Evolutionary conservation across 1,140 invertebrate genomes (phyloP).

Genomic region (Ectropis grisescens): DNA sequence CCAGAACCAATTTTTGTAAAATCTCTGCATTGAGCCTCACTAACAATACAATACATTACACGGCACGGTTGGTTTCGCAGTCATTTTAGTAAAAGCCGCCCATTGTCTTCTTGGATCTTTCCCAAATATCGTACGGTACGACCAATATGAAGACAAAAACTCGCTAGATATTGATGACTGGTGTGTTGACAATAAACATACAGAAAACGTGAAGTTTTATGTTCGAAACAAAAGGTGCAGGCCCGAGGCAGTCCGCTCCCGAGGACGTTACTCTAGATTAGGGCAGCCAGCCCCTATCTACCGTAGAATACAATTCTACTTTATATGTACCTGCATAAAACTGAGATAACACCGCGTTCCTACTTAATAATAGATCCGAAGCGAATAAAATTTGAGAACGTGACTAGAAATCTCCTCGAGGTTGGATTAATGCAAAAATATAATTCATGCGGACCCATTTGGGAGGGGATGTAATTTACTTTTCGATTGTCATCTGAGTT

Average conservation of each 20-base stretch:
- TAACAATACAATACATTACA: too few relatives aligned
- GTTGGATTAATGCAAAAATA: constrained; percentile 17
- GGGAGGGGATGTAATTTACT: constrained; percentile 23
- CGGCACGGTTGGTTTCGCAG: background rate
- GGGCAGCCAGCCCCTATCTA: too few relatives aligned
- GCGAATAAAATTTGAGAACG: constrained; percentile 8
- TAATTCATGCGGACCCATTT: constrained; percentile 20
- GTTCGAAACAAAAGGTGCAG: too few relatives aligned
- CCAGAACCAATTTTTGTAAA: too few relatives aligned
- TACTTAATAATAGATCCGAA: too few relatives aligned
- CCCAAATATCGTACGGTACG: constrained; percentile 24
- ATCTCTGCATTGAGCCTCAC: too few relatives aligned
- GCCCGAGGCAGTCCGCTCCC: too few relatives aligned
- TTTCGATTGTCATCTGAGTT: constrained; percentile 24
- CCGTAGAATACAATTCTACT: too few relatives aligned
- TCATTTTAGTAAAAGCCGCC: constrained; percentile 32
- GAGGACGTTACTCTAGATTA: too few relatives aligned
- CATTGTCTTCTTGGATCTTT: constrained; percentile 34
- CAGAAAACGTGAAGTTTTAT: too few relatives aligned
- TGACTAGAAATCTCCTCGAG: constrained; percentile 14
- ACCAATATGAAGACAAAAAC: constrained; percentile 28
- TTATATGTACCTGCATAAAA: too few relatives aligned
- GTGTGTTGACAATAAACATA: constrained; percentile 14
- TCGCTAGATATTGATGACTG: constrained; percentile 19
- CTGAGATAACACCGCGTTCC: too few relatives aligned